Evolutionary conservation across 2,113 vertebrate genomes (phyloP).

Genomic region (Bubo bubo): DNA sequence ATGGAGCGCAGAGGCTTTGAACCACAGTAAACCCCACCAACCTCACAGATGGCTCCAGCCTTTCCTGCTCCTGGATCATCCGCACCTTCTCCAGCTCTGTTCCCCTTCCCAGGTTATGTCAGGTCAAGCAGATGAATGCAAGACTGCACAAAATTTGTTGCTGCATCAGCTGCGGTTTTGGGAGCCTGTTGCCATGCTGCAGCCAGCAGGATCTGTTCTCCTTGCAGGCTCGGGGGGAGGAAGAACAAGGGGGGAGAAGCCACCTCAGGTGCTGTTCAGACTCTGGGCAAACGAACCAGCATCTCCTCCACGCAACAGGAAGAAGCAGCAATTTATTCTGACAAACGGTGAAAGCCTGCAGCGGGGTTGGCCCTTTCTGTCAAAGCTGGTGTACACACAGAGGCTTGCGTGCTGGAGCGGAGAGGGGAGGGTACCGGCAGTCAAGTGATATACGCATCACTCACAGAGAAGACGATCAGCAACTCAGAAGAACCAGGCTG

Average conservation of each 20-base stretch:
- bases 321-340: slow-evolving; percentile 16
- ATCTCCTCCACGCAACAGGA: neutral
- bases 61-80: neutral
- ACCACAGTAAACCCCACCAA: neutral
- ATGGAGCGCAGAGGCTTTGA: neutral
- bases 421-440: neutral
- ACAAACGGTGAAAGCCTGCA: neutral
- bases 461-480: neutral
- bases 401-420: neutral
- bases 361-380: neutral
- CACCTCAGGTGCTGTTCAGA: neutral
- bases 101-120: neutral
- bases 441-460: neutral
- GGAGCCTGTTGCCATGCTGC: neutral
- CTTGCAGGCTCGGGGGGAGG: neutral
- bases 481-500: neutral
- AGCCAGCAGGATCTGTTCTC: neutral
- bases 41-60: neutral
- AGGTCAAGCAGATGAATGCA: neutral
- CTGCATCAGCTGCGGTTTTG: neutral
- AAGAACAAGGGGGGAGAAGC: neutral
- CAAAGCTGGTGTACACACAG: neutral
- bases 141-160: neutral
- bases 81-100: neutral
- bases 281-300: neutral